Evolutionary conservation across 2,113 vertebrate species (phyloP).

Genomic region (Oryzias woworae): DNA sequence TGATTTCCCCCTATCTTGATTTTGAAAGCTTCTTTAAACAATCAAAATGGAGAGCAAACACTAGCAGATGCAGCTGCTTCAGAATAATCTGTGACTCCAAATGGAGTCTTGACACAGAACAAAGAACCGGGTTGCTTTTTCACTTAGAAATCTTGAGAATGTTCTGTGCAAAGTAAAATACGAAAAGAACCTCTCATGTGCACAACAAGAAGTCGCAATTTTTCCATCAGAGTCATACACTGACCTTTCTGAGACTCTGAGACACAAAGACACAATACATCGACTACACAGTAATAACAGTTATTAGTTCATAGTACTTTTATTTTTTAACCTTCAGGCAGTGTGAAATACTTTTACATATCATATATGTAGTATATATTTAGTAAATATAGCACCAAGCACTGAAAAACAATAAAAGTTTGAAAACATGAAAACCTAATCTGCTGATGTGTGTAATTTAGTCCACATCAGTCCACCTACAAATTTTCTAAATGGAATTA

Average conservation of each 20-base stretch:
- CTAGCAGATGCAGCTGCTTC: too few relatives aligned
- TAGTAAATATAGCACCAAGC: slow-evolving; percentile 13
- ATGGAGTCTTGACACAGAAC: background rate
- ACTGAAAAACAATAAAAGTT: slow-evolving; percentile 5
- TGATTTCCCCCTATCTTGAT: too few relatives aligned
- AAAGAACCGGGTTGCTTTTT: background rate
- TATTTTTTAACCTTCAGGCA: slow-evolving; percentile 26
- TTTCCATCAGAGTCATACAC: slow-evolving; percentile 18
- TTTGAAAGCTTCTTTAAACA: too few relatives aligned
- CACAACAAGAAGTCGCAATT: slow-evolving; percentile 33
- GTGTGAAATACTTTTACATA: slow-evolving; percentile 29
- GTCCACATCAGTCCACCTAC: background rate
- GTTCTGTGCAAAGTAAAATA: slow-evolving; percentile 10
- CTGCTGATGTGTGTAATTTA: slow-evolving; percentile 12
- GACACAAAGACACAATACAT: slow-evolving; percentile 13
- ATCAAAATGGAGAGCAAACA: too few relatives aligned
- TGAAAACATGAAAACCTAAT: background rate
- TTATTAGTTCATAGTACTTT: slow-evolving; percentile 24
- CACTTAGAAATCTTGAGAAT: background rate
- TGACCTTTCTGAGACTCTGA: slow-evolving; percentile 23
- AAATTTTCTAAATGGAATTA: slow-evolving; percentile 1
- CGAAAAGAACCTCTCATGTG: slow-evolving; percentile 24
- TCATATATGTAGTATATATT: slow-evolving; percentile 16
- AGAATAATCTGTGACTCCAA: background rate
- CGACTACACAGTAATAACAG: slow-evolving; percentile 20